These are phyloP conservation scores for Scaptomyza parva DNA, from an alignment of 2,888 invertebrate species.

Conservation along the genomic window DNA sequence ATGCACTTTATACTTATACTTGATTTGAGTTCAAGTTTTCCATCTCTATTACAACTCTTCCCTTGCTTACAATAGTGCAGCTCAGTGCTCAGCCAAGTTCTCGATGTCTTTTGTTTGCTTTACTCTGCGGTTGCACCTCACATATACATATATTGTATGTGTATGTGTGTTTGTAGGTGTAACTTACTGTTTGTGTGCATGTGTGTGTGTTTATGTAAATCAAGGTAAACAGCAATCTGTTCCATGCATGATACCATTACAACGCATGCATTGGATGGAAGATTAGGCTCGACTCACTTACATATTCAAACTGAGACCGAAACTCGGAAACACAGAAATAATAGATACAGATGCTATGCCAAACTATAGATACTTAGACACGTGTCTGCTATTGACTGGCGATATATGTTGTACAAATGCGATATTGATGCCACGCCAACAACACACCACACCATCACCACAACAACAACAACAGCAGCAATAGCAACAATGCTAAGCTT, in stretches of 20 bases:
- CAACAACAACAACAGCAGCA: conserved; percentile 36
- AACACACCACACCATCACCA: not conserved
- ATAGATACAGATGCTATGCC: conserved; percentile 10
- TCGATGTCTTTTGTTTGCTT: conserved; percentile 58
- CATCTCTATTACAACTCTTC: too few species aligned
- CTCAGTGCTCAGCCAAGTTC: conserved; percentile 5
- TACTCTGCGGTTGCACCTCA: conserved; percentile 50
- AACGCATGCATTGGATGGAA: conserved; percentile 62
- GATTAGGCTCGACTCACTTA: conserved; percentile 33
- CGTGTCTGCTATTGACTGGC: conserved; percentile 73
- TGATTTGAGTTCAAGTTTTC: too few species aligned
- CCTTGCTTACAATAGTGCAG: not conserved
- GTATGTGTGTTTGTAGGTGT: conserved; percentile 21
- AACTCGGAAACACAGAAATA: conserved; percentile 8
- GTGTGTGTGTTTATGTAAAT: conserved; percentile 68
- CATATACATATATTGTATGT: conserved; percentile 6
- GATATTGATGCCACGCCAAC: conserved; percentile 66
- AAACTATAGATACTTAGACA: conserved; percentile 70
- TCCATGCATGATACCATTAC: conserved; percentile 73
- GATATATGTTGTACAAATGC: conserved; percentile 76
- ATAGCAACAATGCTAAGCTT: conserved; percentile 13
- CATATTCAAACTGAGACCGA: not conserved
- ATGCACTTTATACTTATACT: too few species aligned
- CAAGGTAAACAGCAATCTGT: conserved; percentile 79
- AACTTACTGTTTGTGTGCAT: conserved; percentile 9